phyloP scores from a whole-genome alignment of 1,140 invertebrate species.

The Cyclargus thomasi region DNA sequence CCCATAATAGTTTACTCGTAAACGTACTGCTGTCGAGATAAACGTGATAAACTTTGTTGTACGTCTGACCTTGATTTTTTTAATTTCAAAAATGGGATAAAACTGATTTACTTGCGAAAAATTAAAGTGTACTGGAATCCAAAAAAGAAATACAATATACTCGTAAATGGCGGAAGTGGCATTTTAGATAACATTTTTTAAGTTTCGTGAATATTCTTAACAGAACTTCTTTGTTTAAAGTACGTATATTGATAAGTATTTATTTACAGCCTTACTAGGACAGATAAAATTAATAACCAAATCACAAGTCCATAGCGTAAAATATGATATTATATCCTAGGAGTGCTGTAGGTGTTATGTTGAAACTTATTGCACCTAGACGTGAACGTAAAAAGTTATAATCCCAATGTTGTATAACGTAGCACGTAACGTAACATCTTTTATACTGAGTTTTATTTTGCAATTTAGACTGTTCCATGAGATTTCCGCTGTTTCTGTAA shows the following conservation, averaged over 20 bases:
- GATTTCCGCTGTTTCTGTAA: conserved; percentile 9
- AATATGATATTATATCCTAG: background rate
- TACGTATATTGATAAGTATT: background rate
- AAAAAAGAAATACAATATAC: too few species aligned
- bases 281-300: background rate
- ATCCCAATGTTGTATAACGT: background rate
- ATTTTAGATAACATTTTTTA: too few species aligned
- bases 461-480: background rate
- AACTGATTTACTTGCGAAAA: too few species aligned
- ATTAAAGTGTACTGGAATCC: too few species aligned
- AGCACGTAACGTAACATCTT: conserved; percentile 2
- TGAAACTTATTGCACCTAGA: conserved; percentile 4
- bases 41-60: too few species aligned
- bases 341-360: background rate
- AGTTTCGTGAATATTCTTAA: background rate
- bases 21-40: too few species aligned
- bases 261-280: background rate
- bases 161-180: too few species aligned
- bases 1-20: too few species aligned
- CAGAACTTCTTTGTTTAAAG: background rate
- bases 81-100: too few species aligned
- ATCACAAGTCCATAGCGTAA: background rate
- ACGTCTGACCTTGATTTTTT: too few species aligned
- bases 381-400: background rate
- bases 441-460: background rate